Conservation (phyloP, 2,113 vertebrate genomes). For the Cyrtonyx montezumae region DNA sequence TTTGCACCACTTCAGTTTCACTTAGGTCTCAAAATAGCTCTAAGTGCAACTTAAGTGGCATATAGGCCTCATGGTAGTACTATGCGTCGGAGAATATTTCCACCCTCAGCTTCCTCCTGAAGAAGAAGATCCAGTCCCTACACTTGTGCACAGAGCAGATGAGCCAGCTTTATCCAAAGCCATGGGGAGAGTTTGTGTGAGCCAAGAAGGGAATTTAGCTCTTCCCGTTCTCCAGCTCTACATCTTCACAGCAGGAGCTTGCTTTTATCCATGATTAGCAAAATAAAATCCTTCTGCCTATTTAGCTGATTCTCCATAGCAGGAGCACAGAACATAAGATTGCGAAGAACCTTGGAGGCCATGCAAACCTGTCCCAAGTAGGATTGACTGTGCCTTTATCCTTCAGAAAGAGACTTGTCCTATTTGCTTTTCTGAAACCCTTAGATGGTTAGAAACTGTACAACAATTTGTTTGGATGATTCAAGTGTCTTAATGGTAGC, state of each 20-base stretch:
- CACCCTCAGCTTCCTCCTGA: background rate
- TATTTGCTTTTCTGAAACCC: background rate
- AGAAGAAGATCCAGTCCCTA: background rate
- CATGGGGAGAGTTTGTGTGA: background rate
- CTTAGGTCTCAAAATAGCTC: slow-evolving; percentile 40
- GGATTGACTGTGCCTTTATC: background rate
- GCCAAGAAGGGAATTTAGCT: background rate
- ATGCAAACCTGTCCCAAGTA: background rate
- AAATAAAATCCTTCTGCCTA: background rate
- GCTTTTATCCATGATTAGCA: background rate
- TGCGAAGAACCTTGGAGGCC: background rate
- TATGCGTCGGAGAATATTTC: background rate
- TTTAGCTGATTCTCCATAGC: background rate
- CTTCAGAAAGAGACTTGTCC: background rate
- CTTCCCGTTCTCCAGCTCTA: background rate
- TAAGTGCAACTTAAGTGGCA: background rate
- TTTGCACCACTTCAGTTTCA: slow-evolving; percentile 42
- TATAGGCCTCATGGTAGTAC: background rate
- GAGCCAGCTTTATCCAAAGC: background rate
- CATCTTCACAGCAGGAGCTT: background rate
- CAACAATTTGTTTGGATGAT: background rate
- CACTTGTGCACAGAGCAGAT: background rate
- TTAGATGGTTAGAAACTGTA: background rate
- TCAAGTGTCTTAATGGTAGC: background rate
- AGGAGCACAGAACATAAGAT: background rate